phyloP scores from a whole-genome alignment of 37 sponge, comb jelly and placozoan genomes.

The Oscarella lobularis region DNA sequence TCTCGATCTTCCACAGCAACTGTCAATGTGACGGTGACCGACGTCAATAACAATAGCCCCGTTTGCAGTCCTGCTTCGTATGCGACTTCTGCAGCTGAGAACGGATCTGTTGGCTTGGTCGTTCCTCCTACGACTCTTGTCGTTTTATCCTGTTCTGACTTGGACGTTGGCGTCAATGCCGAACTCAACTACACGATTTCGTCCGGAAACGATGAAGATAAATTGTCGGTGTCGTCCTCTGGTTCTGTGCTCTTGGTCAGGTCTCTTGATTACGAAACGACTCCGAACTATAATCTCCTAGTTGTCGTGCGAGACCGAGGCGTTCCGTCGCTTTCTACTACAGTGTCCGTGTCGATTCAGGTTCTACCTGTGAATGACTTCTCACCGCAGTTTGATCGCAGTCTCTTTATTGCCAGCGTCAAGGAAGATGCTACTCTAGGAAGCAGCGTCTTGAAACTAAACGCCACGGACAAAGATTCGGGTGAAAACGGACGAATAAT shows the following conservation, averaged over 20 bases:
- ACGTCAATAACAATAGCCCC: slow-evolving; percentile 21
- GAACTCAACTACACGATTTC: not conserved
- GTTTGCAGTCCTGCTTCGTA: not conserved
- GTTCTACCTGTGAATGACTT: slow-evolving; percentile 52
- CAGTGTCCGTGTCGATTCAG: slow-evolving; percentile 6
- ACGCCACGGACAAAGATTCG: slow-evolving; percentile 33
- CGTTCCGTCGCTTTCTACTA: not conserved
- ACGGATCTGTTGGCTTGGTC: not conserved
- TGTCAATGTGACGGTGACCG: slow-evolving; percentile 3
- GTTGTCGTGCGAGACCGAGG: not conserved
- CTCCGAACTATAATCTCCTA: not conserved
- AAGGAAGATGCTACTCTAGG: slow-evolving; percentile 33
- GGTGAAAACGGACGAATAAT: slow-evolving; percentile 29
- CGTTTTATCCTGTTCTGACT: not conserved
- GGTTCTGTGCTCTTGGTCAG: not conserved
- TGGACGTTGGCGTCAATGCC: not conserved
- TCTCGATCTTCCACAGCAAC: not conserved
- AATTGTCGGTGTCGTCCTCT: not conserved
- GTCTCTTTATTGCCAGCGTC: slow-evolving; percentile 16
- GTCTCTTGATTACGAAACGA: not conserved
- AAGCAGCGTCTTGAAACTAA: slow-evolving; percentile 8
- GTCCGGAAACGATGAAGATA: not conserved
- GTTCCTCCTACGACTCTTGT: no score
- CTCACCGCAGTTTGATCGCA: slow-evolving; percentile 20
- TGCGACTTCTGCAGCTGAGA: not conserved